phyloP scores from a whole-genome alignment of 2,888 invertebrate species.

The Andrena camellia region DNA sequence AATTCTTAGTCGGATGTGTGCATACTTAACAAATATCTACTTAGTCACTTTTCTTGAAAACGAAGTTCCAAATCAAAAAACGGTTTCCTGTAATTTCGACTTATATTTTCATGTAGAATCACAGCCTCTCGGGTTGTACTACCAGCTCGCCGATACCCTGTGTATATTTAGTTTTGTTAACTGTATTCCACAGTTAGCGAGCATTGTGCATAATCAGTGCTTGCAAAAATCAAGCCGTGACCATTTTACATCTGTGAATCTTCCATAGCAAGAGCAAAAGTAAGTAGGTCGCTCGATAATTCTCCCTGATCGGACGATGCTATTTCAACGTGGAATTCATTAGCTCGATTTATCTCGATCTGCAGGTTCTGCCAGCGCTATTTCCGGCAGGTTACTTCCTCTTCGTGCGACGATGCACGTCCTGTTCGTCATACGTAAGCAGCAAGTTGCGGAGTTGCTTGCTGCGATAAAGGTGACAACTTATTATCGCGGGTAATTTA shows the following conservation, averaged over 20 bases:
- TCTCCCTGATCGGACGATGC: slow-evolving; percentile 72
- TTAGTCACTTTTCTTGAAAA: too few relatives aligned
- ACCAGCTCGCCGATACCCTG: too few relatives aligned
- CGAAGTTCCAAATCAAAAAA: too few relatives aligned
- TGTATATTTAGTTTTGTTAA: too few relatives aligned
- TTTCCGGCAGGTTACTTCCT: slow-evolving; percentile 66
- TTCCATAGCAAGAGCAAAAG: slow-evolving; percentile 64
- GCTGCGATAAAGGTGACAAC: slow-evolving; percentile 16
- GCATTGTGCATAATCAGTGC: neutral
- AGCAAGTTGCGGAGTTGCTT: slow-evolving; percentile 28
- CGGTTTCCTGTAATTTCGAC: too few relatives aligned
- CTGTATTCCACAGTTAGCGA: too few relatives aligned
- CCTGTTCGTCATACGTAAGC: slow-evolving; percentile 42
- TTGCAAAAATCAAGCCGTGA: slow-evolving; percentile 4
- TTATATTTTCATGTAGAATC: too few relatives aligned
- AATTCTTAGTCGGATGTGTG: too few relatives aligned
- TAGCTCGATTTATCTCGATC: slow-evolving; percentile 78
- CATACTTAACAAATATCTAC: too few relatives aligned
- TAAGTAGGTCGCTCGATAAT: slow-evolving; percentile 81
- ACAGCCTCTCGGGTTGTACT: too few relatives aligned
- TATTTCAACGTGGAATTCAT: slow-evolving; percentile 80
- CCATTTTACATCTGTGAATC: slow-evolving; percentile 53
- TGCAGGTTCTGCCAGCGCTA: slow-evolving; percentile 59
- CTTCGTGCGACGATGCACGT: slow-evolving; percentile 49
- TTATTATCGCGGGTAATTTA: neutral